Base-by-base conservation (phyloP, 2,797 vertebrate genomes). In the Psittacula derbiana region DNA sequence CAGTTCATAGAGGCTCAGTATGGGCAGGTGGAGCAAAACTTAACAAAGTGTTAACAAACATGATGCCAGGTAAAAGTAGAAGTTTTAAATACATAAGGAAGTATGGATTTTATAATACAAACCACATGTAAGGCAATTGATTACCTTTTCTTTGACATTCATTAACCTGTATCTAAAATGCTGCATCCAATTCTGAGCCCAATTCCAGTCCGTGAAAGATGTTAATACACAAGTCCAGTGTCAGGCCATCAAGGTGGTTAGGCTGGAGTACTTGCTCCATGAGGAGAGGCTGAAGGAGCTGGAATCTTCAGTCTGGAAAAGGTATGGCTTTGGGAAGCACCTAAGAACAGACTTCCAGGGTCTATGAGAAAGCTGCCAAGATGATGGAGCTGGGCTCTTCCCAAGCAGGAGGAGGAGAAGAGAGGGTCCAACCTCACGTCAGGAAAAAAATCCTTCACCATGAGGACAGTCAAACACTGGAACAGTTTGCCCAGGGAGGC, bases 391-490 rank as follows among this genome's bases (percentile, higher is more conserved):
- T 75, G 23, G 8, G 23, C n/a, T 82, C 28, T 62, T 91, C 50
- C 47, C 50, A 70, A 20, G 49, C 11, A 38, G 43, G 31, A 73
- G n/a, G 11, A 90, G 9, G 19, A 40, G 19, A 60, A 52, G 10
- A 53, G 9, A 73, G 6, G 2, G 28, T 40, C 11, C 16, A 62
- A 13, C 27, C 1, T 5, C 3, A 0, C 1, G 4, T 76, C 18
- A 70, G 15, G 16, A 66, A 82, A 82, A 78, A 91, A 62, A 12
- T 40, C 31, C 50, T 82, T 79, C 53, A 67, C 25, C 3, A 7
- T 2, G 1, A 65, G 19, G 23, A 81, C 3, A 27, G 36, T 18
- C 16, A 20, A 71, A 19, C 36, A 57, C 20, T 61, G 43, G 60
- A 78, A 80, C 12, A 46, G 27, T 58, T n/a, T 69, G 46, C 38